Evolutionary conservation across 2,797 vertebrate genomes (phyloP), one percentile per base, ranked within the genome.

Genomic region (Xyrichtys novacula): DNA sequence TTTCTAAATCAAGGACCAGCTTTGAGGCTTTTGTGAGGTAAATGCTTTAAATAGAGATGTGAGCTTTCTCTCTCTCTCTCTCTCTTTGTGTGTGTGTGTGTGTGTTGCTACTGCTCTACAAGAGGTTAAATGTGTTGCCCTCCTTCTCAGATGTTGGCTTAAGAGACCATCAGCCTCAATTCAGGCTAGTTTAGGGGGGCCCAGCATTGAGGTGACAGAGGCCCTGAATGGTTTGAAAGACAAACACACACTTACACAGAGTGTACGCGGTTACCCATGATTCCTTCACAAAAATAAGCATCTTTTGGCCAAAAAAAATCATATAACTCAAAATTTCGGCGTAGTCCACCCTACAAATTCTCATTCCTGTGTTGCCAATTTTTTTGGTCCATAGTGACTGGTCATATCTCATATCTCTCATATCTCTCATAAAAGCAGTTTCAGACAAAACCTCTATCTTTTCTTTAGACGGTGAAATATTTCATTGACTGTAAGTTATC

Each of bases 81-180:
- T 26, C 1, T 53, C 7, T 55, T 26, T 55, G 38, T 73, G 28
- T 64, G 52, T 54, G 42, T 32, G 54, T 28, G 44, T 58, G 50
- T 43, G 17, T 44, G 0, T 8, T 34, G 11, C 40, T 16, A 9
- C 11, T 58, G 47, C 44, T 57, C 60, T 38, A 32, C 29, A 40
- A 48, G 52, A 78, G 80, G 78, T 87, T 85, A 85, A 80, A 65
- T 60, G 71, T 31, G 38, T 71, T 78, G 60, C 52, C 68, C 81
- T 83, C 25, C 23, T 16, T 70, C 19, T 80, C 34, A 68, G 62
- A 42, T 74, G 65, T 81, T 78, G 79, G 66, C 65, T 72, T 57
- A 68, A n/a, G 26, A 85, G 62, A 73, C 66, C 52, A 72, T 78
- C 52, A 67, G n/a, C 67, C 54, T 66, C 68, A 56, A 44, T 74